Conservation (phyloP, 2,888 invertebrate genomes). For the Drosophila affinis region DNA sequence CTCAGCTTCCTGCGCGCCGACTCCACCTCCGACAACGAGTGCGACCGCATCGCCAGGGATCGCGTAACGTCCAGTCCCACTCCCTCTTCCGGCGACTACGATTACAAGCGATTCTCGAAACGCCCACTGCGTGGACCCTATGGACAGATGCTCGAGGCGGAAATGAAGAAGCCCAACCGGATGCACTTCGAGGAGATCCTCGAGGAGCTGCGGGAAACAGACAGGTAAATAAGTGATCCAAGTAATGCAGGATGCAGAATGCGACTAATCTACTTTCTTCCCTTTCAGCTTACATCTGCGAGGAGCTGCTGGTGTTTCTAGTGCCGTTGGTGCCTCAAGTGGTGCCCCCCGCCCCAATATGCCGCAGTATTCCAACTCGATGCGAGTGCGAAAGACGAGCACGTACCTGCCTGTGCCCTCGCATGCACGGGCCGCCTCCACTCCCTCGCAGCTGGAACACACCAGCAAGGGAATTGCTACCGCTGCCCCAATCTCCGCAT, state of each 20-base stretch:
- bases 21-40: conserved; percentile 90
- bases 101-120: conserved; percentile 89
- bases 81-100: conserved; percentile 84
- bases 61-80: conserved; percentile 86
- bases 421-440: conserved; percentile 83
- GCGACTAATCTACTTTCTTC: background rate
- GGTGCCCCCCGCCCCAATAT: conserved; percentile 55
- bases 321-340: conserved; percentile 26
- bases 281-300: conserved; percentile 63
- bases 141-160: conserved; percentile 91
- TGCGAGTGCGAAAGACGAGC: conserved; percentile 81
- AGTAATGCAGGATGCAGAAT: background rate
- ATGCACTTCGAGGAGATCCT: conserved; percentile 86
- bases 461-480: conserved; percentile 50
- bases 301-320: conserved; percentile 43
- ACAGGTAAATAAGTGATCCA: conserved; percentile 70
- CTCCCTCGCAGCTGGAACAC: conserved; percentile 83
- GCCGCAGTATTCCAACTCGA: conserved; percentile 81
- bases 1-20: conserved; percentile 85
- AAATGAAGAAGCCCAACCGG: conserved; percentile 89
- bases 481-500: conserved; percentile 45
- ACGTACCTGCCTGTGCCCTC: conserved; percentile 82
- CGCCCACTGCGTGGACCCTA: conserved; percentile 90
- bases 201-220: conserved; percentile 82
- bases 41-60: conserved; percentile 86